Base-by-base conservation (phyloP, 2,888 invertebrate species). In the Temnothorax unifasciatus region DNA sequence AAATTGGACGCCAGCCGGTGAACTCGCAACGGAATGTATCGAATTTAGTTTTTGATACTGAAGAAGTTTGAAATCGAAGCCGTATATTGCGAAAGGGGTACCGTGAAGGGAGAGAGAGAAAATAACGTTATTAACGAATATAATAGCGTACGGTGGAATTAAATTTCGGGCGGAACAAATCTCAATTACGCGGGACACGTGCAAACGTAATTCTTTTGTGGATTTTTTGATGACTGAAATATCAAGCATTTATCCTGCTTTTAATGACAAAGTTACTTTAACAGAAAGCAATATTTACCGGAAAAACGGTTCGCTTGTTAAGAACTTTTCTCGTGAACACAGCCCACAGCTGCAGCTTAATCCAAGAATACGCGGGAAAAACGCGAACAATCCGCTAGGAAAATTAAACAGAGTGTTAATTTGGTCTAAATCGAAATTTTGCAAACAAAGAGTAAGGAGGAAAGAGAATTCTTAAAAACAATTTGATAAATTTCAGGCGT, bases 321-420 rank as follows among this genome's bases (percentile, higher is more conserved):
- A 71, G 41, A 59, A 44, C 3, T 29, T n/a, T 3, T 25, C n/a
- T 8, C 25, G 21, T 18, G 5, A 18, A 18, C 3, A 15, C 3
- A n/a, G 8, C 15, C 11, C 18, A 52, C 18, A 52, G 5, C 18
- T 41, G 1, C 3, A 25, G 15, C 44, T 18, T 57, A 57, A 73
- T 25, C 11, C 13, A 11, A 13, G 2, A 18, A 54, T 38, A 18
- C 2, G n/a, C 13, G 34, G 11, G 9, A 21, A 74, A 61, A 74
- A 8, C 13, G 15, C 15, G n/a, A 59, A 0, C 18, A 18, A 44
- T 41, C 3, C 25, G 18, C 11, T 21, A 6, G 0, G 13, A 59
- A 59, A 73, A 29, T n/a, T 41, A 57, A 73, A 54, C 15, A 15
- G 15, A 71, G 4, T 34, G 3, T 38, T 71, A 73, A 44, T 59